Evolutionary conservation across 2,888 invertebrate genomes (phyloP), one percentile per base, ranked within the genome.

Genomic region (Netelia inedita): DNA sequence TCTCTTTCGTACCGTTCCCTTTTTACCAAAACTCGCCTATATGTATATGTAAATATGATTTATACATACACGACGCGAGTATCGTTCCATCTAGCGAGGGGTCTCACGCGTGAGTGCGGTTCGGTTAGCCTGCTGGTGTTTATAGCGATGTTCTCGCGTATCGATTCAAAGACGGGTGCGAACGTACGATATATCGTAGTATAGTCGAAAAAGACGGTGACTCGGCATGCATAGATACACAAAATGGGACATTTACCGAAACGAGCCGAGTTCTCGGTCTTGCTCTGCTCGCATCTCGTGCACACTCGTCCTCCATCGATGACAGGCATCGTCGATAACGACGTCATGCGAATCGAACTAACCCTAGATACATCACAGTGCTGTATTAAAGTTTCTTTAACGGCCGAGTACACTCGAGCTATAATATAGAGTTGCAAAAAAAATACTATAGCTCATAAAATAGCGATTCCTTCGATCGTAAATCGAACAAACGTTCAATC

Each of bases 251-350:
- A 72, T 76, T 66, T 79, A 55, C 73, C 79, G 79, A 79, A 78
- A 43, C 53, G 73, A 78, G 59, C 50, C 41, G 71, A 65, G 50
- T 35, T 16, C 11, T 8, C 23, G 21, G 19, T 65, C 57, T 65
- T 16, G 65, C 75, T 28, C 16, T n/a, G n/a, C n/a, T 35, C 50
- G 2, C 14, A 28, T 61, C 14, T 41, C 53, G 55, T 21, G 19
- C 21, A 65, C 55, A 41, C 19, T 66, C 75, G 65, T 3, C 10
- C 41, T 28, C 59, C 82, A 84, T 80, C 81, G 61, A 61, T 66
- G 85, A 87, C 83, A 78, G 80, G 65, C 83, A 87, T 85, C 87
- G 71, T 69, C 61, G 75, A 69, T 79, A 80, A 79, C 80, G 21
- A 76, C 83, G 85, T 85, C 86, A 87, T 78, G 87, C 82, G 53